Evolutionary conservation across 2,113 vertebrate genomes (phyloP).

Genomic region (Microtus montanus): DNA sequence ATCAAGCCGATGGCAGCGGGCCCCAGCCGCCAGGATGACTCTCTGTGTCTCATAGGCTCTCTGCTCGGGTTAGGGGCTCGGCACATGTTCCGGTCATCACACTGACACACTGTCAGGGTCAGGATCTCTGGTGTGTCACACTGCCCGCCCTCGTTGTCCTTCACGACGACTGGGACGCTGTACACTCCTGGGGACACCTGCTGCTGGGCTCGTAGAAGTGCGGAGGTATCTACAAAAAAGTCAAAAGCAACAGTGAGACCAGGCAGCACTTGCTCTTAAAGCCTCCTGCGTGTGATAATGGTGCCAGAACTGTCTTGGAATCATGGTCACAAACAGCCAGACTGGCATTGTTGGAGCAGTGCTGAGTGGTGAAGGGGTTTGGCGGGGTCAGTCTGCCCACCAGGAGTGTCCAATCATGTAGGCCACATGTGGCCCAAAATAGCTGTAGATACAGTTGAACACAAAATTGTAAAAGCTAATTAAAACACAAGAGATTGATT

Average conservation of each 20-base stretch:
- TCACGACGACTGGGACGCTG: constrained; percentile 18
- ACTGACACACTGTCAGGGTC: constrained; percentile 71
- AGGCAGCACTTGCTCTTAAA: background rate
- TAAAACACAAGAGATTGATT: background rate
- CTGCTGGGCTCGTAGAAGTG: constrained; percentile 12
- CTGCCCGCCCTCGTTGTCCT: background rate
- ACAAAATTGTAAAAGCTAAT: background rate
- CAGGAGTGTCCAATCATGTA: background rate
- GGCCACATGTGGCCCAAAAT: background rate
- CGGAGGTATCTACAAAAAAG: constrained; percentile 56
- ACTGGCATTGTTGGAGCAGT: background rate
- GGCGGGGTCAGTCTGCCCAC: background rate
- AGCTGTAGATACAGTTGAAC: background rate
- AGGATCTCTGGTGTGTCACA: constrained; percentile 64
- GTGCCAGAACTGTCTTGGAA: background rate
- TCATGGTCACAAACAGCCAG: background rate
- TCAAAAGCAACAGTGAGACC: background rate
- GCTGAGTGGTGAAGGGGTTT: background rate
- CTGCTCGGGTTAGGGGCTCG: accelerated
- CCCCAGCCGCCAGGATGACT: constrained; percentile 65
- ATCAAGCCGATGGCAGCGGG: constrained; percentile 83
- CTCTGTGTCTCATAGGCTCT: accelerated
- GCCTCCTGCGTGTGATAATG: background rate
- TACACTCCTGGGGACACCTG: background rate
- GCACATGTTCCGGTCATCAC: constrained; percentile 58